Evolutionary conservation across 2,113 vertebrate genomes (phyloP), one percentile per base, ranked within the genome.

Genomic region (Centropus unirufus): DNA sequence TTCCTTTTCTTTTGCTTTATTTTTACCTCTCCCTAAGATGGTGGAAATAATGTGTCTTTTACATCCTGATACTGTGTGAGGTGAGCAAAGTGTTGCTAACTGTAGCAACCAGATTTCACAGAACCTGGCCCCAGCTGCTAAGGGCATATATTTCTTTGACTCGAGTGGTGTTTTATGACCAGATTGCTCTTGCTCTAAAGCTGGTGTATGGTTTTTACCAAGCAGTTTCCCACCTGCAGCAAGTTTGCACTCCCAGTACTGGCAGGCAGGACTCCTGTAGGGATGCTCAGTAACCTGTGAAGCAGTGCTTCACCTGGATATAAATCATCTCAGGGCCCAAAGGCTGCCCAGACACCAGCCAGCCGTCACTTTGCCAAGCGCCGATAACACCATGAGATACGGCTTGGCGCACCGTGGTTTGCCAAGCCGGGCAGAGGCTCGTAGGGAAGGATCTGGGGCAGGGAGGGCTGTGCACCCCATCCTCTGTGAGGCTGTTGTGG

Each of bases 321-420:
- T 26, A 89, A 54, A 73, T 46, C 34, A 78, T 5, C 2, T 2
- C 14, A 11, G 2, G 5, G n/a, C 78, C 51, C 40, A 24, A 17
- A 52, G 49, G 55, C 32, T 40, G 12, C 47, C n/a, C 7, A 9
- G 13, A 11, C 12, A 2, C 19, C 4, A 59, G 26, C 47, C 27
- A 32, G 23, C 0, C 5, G 20, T 7, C 19, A 9, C 14, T 55
- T 14, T 46, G 42, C 7, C 64, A 59, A 21, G 2, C 4, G 42
- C 3, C 30, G 26, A 1, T 8, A 72, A 34, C 5, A 2, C 32
- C 4, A 8, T 17, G 58, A 51, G 16, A 12, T 3, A 6, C 1
- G 2, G 14, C 52, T 54, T 22, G 46, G 46, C 66, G 52, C 16
- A 12, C 3, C 4, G 8, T 6, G 12, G 5, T 54, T 63, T 73